Conservation (phyloP, 2,113 vertebrate genomes). For the Tringa solitaria region DNA sequence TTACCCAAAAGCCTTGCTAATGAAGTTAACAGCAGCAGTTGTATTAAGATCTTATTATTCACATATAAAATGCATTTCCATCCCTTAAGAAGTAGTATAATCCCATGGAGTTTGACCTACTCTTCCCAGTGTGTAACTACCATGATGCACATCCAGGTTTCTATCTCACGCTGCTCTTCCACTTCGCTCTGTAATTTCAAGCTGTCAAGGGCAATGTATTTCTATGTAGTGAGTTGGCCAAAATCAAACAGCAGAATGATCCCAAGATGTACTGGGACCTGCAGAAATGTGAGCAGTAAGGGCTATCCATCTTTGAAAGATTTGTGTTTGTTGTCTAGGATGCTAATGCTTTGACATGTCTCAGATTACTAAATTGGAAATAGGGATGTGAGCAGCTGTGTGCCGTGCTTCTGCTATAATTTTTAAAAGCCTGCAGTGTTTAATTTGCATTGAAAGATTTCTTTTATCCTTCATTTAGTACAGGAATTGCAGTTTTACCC, state of each 20-base stretch:
- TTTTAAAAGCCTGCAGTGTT: background rate
- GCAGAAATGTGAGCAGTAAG: background rate
- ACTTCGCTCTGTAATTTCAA: background rate
- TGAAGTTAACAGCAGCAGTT: background rate
- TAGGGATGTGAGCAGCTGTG: background rate
- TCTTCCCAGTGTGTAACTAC: background rate
- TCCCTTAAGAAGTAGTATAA: background rate
- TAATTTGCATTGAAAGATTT: background rate
- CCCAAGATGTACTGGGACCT: background rate
- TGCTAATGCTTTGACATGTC: background rate
- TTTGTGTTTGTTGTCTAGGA: background rate
- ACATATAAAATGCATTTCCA: background rate
- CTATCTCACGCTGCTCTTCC: background rate
- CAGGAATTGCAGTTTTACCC: background rate
- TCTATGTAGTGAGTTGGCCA: background rate
- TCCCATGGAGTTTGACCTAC: background rate
- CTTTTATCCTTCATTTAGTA: conserved; percentile 13
- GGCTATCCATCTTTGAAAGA: background rate
- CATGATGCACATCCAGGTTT: rapidly evolving
- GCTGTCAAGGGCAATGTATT: background rate
- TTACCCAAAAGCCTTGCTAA: background rate
- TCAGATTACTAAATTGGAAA: background rate
- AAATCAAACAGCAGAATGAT: background rate
- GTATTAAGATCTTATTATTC: background rate
- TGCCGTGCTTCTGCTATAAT: background rate